Conservation (phyloP, 2,888 invertebrate genomes). For the Lysandra bellargus region DNA sequence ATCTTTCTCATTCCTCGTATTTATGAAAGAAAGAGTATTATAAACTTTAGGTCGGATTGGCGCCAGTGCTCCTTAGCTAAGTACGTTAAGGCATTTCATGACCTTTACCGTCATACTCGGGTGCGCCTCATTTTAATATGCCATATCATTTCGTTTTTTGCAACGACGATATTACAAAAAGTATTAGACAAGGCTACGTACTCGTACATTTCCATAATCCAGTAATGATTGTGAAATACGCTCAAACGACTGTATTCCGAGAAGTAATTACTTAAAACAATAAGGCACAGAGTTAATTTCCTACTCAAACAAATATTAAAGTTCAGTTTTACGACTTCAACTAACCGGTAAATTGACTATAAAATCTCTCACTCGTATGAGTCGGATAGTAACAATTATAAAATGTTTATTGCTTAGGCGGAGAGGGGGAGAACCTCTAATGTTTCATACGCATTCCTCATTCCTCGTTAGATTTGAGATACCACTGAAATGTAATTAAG, state of each 20-base stretch:
- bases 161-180: slow-evolving; percentile 59
- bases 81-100: slow-evolving; percentile 34
- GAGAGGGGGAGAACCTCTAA: background rate
- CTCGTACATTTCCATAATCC: slow-evolving; percentile 19
- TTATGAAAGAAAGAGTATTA: background rate
- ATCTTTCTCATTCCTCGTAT: background rate
- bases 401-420: slow-evolving; percentile 20
- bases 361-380: slow-evolving; percentile 20
- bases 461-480: background rate
- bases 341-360: slow-evolving; percentile 25
- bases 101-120: slow-evolving; percentile 49
- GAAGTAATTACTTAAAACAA: slow-evolving; percentile 7
- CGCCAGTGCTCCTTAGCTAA: background rate
- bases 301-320: slow-evolving; percentile 24
- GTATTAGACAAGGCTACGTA: slow-evolving; percentile 13
- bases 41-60: background rate
- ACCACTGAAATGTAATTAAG: background rate
- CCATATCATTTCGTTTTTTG: slow-evolving; percentile 52
- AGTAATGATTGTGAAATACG: slow-evolving; percentile 18
- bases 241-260: background rate
- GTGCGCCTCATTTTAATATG: slow-evolving; percentile 49
- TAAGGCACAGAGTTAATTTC: slow-evolving; percentile 13
- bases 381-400: slow-evolving; percentile 16
- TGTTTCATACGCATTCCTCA: slow-evolving; percentile 19
- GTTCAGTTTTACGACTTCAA: background rate